Evolutionary conservation across 2,797 vertebrate species (phyloP).

Genomic region (Myripristis jacobus): DNA sequence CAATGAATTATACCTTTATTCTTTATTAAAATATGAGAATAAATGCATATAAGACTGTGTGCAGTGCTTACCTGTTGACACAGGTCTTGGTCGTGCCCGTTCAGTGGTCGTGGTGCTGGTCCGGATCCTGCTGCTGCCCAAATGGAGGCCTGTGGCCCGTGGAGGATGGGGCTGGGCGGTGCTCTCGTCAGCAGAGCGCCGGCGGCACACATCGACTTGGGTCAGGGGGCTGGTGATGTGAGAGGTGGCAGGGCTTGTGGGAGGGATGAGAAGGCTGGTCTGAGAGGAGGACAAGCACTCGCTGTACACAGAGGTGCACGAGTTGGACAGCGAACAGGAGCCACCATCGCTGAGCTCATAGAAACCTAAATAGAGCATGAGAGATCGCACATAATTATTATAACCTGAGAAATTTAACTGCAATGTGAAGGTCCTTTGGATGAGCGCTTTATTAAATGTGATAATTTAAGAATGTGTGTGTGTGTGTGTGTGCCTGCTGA

Average conservation of each 20-base stretch:
- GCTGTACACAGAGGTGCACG: constrained; percentile 94
- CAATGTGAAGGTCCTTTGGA: neutral
- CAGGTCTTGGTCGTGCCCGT: constrained; percentile 86
- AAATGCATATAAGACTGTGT: neutral
- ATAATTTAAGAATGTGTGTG: constrained; percentile 8
- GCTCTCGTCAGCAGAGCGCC: constrained; percentile 90
- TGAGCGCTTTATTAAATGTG: neutral
- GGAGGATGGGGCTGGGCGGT: constrained; percentile 78
- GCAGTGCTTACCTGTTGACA: constrained; percentile 90
- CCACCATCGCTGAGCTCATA: constrained; percentile 95
- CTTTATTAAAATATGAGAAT: no score
- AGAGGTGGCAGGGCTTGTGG: constrained; percentile 70
- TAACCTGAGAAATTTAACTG: neutral
- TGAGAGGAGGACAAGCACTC: constrained; percentile 88
- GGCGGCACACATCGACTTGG: constrained; percentile 79
- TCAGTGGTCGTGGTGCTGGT: constrained; percentile 67
- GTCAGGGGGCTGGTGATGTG: constrained; percentile 39
- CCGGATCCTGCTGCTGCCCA: constrained; percentile 79
- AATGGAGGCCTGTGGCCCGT: constrained; percentile 78
- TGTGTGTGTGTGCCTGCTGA: constrained; percentile 58
- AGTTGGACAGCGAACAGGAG: constrained; percentile 94
- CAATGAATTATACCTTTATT: no score
- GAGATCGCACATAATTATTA: constrained; percentile 1
- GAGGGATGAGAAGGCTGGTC: constrained; percentile 79
- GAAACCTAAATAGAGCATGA: constrained; percentile 85